These are phyloP conservation scores for Seriola rivoliana DNA, from an alignment of 2,113 vertebrate species.

Conservation along the genomic window DNA sequence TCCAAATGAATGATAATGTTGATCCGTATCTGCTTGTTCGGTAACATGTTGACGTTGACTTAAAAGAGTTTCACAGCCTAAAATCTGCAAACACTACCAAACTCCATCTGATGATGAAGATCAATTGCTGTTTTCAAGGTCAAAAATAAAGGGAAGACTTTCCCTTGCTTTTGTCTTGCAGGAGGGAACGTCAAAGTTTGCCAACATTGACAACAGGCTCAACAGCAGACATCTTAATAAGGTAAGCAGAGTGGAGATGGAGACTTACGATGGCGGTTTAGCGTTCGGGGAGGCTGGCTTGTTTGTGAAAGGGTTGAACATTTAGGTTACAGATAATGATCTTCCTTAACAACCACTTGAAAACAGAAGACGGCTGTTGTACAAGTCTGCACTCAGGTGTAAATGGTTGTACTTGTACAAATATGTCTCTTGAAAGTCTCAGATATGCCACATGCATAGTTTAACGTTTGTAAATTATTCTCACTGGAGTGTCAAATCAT, in stretches of 20 bases:
- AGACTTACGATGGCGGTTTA: background rate
- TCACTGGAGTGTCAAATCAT: background rate
- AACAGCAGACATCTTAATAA: conserved; percentile 75
- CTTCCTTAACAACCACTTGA: background rate
- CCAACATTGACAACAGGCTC: conserved; percentile 78
- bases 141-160: background rate
- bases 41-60: background rate
- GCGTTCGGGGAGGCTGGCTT: background rate
- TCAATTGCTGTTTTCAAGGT: background rate
- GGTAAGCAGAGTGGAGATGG: conserved; percentile 63
- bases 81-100: background rate
- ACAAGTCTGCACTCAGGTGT: background rate
- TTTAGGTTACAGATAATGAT: background rate
- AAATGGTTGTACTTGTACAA: background rate
- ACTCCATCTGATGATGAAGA: background rate
- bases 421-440: background rate
- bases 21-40: too few relatives aligned
- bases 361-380: background rate
- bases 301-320: background rate
- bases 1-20: background rate
- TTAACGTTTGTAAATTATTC: conserved; percentile 24
- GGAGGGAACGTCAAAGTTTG: conserved; percentile 83
- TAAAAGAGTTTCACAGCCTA: background rate
- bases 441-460: background rate
- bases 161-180: conserved; percentile 51